phyloP scores from a whole-genome alignment of 2,797 vertebrate genomes.

The Hozukius guyotensis region DNA sequence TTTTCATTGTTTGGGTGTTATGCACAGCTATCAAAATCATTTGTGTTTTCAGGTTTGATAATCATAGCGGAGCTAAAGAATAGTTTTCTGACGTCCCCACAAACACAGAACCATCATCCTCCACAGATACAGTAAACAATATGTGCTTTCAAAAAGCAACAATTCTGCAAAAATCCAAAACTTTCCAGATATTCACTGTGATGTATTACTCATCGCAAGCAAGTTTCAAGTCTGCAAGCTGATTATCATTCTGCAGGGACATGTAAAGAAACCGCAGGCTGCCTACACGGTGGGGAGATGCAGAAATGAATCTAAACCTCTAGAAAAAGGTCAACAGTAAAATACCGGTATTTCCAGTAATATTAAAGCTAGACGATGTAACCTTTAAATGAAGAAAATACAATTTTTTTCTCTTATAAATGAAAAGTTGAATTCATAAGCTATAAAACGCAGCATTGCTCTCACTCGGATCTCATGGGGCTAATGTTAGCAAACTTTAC shows the following conservation, averaged over 20 bases:
- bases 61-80: not conserved
- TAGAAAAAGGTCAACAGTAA: not conserved
- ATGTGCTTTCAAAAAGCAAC: not conserved
- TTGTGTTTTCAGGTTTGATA: too few relatives aligned
- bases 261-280: not conserved
- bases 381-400: not conserved
- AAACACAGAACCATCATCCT: not conserved
- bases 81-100: not conserved
- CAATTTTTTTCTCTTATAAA: not conserved
- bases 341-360: not conserved
- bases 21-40: not conserved
- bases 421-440: too few relatives aligned
- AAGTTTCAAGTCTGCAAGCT: conserved; percentile 10
- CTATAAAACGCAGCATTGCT: too few relatives aligned
- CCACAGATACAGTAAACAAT: too few relatives aligned
- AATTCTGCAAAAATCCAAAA: not conserved
- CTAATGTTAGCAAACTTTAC: not conserved
- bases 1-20: not conserved
- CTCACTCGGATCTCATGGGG: not conserved
- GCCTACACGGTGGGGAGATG: not conserved
- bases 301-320: too few relatives aligned
- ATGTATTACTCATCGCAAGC: conserved; percentile 1
- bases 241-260: conserved; percentile 14
- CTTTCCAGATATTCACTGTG: not conserved
- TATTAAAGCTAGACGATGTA: too few relatives aligned